Percentiles rank a stretch among this genome's conserved stretches.
phyloP scores from a whole-genome alignment of 2,797 vertebrate genomes.

The Remorina albescens region DNA sequence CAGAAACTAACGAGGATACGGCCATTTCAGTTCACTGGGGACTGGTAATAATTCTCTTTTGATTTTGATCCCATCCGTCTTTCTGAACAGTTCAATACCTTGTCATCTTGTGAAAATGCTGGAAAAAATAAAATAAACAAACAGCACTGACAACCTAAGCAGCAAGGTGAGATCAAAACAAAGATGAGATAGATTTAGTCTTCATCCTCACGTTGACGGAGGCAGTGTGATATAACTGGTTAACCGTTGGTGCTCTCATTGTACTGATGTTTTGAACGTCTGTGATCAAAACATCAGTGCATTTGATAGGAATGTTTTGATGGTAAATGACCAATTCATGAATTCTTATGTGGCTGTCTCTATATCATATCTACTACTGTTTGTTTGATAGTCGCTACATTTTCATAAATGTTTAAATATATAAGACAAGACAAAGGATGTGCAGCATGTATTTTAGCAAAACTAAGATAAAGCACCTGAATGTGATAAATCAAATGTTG shows the following conservation, averaged over 20 bases:
- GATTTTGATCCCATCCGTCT: conserved; percentile 13
- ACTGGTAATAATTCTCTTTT: too few species aligned
- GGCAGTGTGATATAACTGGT: conserved; percentile 5
- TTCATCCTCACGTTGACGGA: conserved; percentile 1
- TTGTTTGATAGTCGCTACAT: conserved; percentile 12
- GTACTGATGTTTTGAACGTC: conserved; percentile 21
- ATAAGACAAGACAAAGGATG: conserved; percentile 11
- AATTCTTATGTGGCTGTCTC: neutral
- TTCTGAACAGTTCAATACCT: conserved; percentile 23
- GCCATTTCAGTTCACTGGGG: conserved; percentile 13
- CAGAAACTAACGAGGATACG: conserved; percentile 29
- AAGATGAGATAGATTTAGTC: neutral
- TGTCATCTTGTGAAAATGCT: conserved; percentile 18
- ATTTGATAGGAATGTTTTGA: neutral
- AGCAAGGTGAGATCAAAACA: conserved; percentile 30
- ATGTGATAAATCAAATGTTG: conserved; percentile 36
- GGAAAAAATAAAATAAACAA: conserved; percentile 50
- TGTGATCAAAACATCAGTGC: conserved; percentile 37
- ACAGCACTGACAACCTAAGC: conserved; percentile 30
- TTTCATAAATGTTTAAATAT: conserved; percentile 28
- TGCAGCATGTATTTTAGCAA: conserved; percentile 22
- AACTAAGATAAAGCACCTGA: conserved; percentile 35
- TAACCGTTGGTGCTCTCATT: conserved; percentile 38
- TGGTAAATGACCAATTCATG: neutral
- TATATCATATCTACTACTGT: neutral